Percentiles rank a stretch among this genome's conserved stretches.
phyloP scores from a whole-genome alignment of 1,140 invertebrate genomes.

The Drosophila azteca region DNA sequence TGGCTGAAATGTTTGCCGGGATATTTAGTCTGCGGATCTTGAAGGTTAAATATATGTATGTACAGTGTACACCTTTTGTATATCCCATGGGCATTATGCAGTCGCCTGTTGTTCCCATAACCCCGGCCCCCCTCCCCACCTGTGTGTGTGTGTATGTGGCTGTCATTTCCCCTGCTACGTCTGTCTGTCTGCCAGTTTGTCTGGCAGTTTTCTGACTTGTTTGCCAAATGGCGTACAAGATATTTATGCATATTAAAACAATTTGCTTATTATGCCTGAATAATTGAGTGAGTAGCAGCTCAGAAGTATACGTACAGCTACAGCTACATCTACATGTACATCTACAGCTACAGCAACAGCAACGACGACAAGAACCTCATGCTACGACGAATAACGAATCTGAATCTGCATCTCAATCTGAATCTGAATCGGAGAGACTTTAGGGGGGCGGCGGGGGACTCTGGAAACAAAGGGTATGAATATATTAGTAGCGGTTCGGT shows the following conservation, averaged over 20 bases:
- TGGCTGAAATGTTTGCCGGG: constrained; percentile 61
- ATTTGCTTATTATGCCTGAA: constrained; percentile 83
- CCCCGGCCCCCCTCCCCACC: not conserved
- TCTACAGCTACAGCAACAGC: constrained; percentile 11
- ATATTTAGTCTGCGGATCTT: constrained; percentile 74
- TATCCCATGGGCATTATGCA: constrained; percentile 62
- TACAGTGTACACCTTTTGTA: constrained; percentile 57
- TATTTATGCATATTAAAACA: constrained; percentile 83
- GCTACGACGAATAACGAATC: not conserved
- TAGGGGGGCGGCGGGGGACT: no score
- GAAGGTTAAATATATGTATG: constrained; percentile 81
- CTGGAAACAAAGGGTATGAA: constrained; percentile 17
- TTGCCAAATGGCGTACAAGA: constrained; percentile 81
- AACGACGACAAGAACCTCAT: constrained; percentile 20
- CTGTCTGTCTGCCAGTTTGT: constrained; percentile 64
- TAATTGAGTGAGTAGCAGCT: constrained; percentile 71
- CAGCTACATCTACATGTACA: not conserved
- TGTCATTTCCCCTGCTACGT: not conserved
- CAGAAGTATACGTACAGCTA: no score
- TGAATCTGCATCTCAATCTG: constrained; percentile 41
- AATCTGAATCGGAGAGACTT: constrained; percentile 2
- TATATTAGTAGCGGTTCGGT: constrained; percentile 17
- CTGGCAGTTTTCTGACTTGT: constrained; percentile 79
- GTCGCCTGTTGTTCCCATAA: constrained; percentile 27
- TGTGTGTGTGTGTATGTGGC: not conserved